phyloP scores from a whole-genome alignment of 1,140 invertebrate genomes.

The Protaetia brevitarsis region DNA sequence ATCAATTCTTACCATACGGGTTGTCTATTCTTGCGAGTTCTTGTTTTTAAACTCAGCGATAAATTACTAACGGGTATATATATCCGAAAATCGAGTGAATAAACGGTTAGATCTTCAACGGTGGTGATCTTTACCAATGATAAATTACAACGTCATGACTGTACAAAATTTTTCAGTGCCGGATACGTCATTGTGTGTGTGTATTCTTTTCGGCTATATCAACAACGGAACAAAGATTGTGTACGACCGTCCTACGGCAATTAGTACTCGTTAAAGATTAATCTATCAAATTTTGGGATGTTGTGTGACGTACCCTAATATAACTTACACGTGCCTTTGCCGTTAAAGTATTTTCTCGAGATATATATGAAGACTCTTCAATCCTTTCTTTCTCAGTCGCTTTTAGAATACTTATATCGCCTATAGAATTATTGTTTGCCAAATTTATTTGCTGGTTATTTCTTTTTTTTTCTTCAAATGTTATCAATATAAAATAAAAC shows the following conservation, averaged over 20 bases:
- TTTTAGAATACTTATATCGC: too few relatives aligned
- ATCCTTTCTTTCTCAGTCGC: too few relatives aligned
- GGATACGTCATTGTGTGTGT: too few relatives aligned
- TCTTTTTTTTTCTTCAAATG: too few relatives aligned
- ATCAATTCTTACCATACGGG: background rate
- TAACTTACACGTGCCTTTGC: too few relatives aligned
- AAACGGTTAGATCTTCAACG: background rate
- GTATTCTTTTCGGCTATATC: background rate
- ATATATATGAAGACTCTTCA: too few relatives aligned
- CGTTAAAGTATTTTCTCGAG: too few relatives aligned
- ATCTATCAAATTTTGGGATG: conserved; percentile 1
- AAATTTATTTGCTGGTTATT: too few relatives aligned
- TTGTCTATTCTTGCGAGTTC: background rate
- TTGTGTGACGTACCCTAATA: background rate
- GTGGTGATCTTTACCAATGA: conserved; percentile 6
- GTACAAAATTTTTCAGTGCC: background rate
- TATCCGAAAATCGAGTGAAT: too few relatives aligned
- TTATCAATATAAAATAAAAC: too few relatives aligned
- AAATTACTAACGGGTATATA: background rate
- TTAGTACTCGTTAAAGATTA: conserved; percentile 1
- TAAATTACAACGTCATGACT: conserved; percentile 8
- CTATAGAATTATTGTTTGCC: too few relatives aligned
- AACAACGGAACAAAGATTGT: background rate
- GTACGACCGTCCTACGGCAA: conserved; percentile 1
- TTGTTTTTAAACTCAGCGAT: background rate